A percentile compares a stretch with the other conserved stretches of the same genome.
Conservation (phyloP, 2,888 invertebrate species). For the Cybosia mesomella region DNA sequence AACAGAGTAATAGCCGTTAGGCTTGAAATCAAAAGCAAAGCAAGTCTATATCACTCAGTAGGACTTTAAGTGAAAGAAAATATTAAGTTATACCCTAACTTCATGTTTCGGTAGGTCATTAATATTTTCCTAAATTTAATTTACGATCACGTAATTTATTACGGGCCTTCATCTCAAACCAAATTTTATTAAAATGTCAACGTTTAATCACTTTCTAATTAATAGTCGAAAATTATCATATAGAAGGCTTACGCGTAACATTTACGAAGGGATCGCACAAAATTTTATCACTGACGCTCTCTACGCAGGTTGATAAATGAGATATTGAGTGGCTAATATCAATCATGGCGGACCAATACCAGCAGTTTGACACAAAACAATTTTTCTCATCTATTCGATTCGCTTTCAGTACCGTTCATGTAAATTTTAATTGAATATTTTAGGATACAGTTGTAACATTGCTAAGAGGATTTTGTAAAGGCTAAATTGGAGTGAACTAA, state of each 20-base stretch:
- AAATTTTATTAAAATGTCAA: conserved; percentile 3
- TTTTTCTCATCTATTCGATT: conserved; percentile 42
- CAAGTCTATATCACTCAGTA: no score
- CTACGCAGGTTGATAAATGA: conserved; percentile 47
- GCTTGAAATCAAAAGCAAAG: background rate
- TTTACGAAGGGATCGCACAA: conserved; percentile 15
- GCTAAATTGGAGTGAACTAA: background rate
- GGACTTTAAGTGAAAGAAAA: no score
- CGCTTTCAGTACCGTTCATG: conserved; percentile 27
- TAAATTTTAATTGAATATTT: conserved; percentile 49
- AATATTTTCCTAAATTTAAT: background rate
- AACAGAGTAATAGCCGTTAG: background rate
- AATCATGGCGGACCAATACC: conserved; percentile 38
- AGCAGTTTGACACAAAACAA: conserved; percentile 45
- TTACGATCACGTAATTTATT: background rate
- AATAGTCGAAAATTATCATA: conserved; percentile 17
- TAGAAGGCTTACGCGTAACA: conserved; percentile 8
- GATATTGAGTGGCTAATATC: conserved; percentile 50
- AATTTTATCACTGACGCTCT: conserved; percentile 32
- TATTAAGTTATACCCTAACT: background rate
- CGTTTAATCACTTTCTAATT: conserved; percentile 6
- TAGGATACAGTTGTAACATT: conserved; percentile 13
- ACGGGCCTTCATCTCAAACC: background rate
- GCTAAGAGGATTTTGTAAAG: conserved; percentile 8
- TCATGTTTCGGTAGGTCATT: background rate